A percentile compares a stretch with the other conserved stretches of the same genome.
Conservation (phyloP, 1,140 invertebrate species). For the Streblospio benedicti region DNA sequence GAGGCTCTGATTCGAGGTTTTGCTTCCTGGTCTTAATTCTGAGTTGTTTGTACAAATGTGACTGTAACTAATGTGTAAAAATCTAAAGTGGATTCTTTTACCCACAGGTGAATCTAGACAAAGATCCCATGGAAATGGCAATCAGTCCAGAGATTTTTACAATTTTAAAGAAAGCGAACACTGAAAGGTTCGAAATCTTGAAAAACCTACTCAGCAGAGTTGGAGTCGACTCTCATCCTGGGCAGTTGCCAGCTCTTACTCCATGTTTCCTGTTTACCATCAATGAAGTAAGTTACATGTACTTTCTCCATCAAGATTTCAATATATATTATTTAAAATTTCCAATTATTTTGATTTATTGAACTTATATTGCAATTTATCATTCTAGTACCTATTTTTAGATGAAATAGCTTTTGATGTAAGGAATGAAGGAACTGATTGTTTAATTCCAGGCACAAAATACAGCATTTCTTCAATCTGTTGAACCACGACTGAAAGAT, state of each 20-base stretch:
- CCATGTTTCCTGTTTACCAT: slow-evolving; percentile 29
- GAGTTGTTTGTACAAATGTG: not conserved
- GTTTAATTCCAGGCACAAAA: not conserved
- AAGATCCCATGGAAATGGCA: slow-evolving; percentile 52
- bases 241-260: slow-evolving; percentile 29
- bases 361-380: not conserved
- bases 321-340: not conserved
- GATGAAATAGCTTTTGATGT: not conserved
- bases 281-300: slow-evolving; percentile 23
- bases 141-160: slow-evolving; percentile 53
- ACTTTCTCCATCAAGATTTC: not conserved
- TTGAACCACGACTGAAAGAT: too few species aligned
- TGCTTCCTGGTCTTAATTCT: not conserved
- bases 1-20: too few species aligned
- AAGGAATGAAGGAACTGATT: not conserved
- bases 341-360: not conserved
- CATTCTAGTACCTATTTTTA: not conserved
- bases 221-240: slow-evolving; percentile 55
- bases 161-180: slow-evolving; percentile 55
- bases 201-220: slow-evolving; percentile 65
- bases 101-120: slow-evolving; percentile 51
- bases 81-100: slow-evolving; percentile 2
- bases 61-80: not conserved
- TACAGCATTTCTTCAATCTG: too few species aligned
- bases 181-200: slow-evolving; percentile 65